Evolutionary conservation across 2,113 vertebrate species (phyloP).

Genomic region (Pomatostomus ruficeps): DNA sequence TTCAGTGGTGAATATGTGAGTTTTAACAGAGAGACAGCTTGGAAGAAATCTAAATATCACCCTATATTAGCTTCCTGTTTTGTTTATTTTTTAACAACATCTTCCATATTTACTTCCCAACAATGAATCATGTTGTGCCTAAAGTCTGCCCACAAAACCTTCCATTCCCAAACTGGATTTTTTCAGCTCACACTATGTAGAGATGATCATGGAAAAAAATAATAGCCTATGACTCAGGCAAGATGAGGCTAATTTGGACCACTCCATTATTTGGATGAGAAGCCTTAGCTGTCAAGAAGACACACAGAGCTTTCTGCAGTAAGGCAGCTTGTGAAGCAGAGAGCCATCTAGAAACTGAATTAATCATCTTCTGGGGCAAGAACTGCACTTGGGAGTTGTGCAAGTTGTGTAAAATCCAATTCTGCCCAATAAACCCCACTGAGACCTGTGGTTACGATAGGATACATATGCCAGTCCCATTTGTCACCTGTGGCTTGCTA

Average conservation of each 20-base stretch:
- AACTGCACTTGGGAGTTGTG: not conserved
- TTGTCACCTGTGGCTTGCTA: not conserved
- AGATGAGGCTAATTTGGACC: not conserved
- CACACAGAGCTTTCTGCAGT: not conserved
- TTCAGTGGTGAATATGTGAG: not conserved
- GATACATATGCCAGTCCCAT: fast-evolving
- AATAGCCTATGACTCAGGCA: not conserved
- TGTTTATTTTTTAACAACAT: not conserved
- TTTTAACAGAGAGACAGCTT: not conserved
- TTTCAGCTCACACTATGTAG: not conserved
- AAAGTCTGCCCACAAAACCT: not conserved
- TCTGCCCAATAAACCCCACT: not conserved
- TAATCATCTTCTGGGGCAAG: not conserved
- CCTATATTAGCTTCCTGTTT: not conserved
- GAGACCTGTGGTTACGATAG: not conserved
- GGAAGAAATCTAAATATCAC: not conserved
- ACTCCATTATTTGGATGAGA: not conserved
- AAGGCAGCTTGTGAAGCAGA: not conserved
- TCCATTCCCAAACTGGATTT: not conserved
- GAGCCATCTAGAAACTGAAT: not conserved
- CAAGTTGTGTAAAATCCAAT: not conserved
- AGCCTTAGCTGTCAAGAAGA: not conserved
- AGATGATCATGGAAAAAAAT: not conserved
- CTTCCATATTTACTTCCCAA: not conserved
- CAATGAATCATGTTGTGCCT: not conserved